Conservation (phyloP, 2,113 vertebrate genomes). For the Litocranius walleri region DNA sequence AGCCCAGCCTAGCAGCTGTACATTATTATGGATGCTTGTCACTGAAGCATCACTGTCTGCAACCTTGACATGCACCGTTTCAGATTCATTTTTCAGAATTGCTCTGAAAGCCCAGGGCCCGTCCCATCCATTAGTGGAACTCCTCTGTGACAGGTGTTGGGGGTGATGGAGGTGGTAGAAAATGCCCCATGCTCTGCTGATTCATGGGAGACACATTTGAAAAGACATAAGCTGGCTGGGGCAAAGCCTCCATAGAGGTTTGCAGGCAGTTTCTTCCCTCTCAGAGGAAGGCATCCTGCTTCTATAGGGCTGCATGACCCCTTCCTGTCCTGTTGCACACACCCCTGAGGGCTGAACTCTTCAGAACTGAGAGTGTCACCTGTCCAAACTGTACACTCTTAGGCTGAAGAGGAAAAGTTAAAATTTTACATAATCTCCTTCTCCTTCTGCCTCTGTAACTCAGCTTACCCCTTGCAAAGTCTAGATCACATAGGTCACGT, state of each 20-base stretch:
- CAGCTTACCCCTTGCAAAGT: neutral
- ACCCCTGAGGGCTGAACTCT: neutral
- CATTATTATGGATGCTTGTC: conserved; percentile 32
- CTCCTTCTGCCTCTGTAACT: neutral
- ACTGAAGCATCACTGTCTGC: conserved; percentile 32
- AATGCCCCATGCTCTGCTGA: neutral
- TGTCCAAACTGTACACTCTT: neutral
- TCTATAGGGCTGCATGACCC: neutral
- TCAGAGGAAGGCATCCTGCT: neutral
- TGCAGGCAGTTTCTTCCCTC: neutral
- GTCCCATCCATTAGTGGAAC: conserved; percentile 48
- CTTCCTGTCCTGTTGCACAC: neutral
- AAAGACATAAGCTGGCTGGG: neutral
- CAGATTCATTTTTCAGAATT: conserved; percentile 64
- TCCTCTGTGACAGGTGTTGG: conserved; percentile 25
- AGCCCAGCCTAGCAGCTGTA: neutral
- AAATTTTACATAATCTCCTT: neutral
- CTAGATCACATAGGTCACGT: neutral
- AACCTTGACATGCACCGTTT: conserved; percentile 41
- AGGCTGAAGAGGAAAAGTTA: neutral
- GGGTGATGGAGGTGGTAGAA: neutral
- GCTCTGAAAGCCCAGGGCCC: conserved; percentile 52
- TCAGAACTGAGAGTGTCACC: neutral
- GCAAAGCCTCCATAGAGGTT: neutral
- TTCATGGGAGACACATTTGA: neutral